Conservation (phyloP, 2,113 vertebrate genomes). For the Stictonetta naevosa region DNA sequence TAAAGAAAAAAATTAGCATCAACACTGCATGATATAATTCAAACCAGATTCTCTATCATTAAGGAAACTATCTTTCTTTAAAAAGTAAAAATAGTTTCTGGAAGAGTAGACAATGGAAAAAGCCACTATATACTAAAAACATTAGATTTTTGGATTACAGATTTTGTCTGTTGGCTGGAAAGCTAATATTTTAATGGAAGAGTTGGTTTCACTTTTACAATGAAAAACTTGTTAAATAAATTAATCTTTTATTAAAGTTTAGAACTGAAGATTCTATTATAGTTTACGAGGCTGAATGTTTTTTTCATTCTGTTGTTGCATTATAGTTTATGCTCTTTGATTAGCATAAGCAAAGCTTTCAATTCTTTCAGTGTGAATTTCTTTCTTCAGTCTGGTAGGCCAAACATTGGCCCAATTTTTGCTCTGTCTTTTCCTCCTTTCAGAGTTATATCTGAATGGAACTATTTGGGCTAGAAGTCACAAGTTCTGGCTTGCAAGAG, state of each 20-base stretch:
- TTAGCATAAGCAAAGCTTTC: not conserved
- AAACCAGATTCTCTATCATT: not conserved
- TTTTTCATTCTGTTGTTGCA: not conserved
- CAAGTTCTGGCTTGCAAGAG: not conserved
- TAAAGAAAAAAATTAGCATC: not conserved
- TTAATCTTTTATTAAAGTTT: not conserved
- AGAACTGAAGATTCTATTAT: not conserved
- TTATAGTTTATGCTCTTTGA: not conserved
- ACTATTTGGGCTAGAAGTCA: not conserved
- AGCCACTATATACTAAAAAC: not conserved
- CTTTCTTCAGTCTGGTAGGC: not conserved
- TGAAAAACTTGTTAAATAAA: slow-evolving; percentile 10
- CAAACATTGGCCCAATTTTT: not conserved
- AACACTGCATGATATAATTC: slow-evolving; percentile 1
- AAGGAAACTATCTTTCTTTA: not conserved
- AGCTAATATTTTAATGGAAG: slow-evolving; percentile 11
- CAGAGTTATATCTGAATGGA: not conserved
- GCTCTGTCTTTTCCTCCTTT: not conserved
- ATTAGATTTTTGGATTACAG: not conserved
- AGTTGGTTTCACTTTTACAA: not conserved
- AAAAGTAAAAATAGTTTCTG: slow-evolving; percentile 29
- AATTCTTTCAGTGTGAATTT: not conserved
- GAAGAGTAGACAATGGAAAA: not conserved
- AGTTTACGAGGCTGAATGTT: not conserved
- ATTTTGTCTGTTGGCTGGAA: not conserved